A percentile compares a stretch with the other conserved stretches of the same genome.
Conservation (phyloP, 2,888 invertebrate species). For the Epirrita christyi region DNA sequence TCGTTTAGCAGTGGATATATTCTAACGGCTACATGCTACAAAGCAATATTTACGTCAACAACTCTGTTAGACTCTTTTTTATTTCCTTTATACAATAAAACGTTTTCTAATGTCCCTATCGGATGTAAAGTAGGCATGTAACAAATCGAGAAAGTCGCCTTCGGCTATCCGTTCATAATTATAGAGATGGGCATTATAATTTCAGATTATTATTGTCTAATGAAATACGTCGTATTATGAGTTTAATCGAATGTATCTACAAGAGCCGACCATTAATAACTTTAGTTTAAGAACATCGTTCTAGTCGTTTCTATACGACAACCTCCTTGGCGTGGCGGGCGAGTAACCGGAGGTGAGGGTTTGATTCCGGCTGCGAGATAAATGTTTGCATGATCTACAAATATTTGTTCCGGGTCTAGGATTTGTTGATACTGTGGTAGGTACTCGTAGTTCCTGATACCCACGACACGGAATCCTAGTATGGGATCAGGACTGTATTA, state of each 20-base stretch:
- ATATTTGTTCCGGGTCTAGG: too few species aligned
- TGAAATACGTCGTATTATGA: conserved; percentile 27
- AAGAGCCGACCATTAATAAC: conserved; percentile 11
- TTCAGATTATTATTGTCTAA: conserved; percentile 32
- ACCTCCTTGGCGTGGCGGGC: too few species aligned
- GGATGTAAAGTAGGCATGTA: conserved; percentile 17
- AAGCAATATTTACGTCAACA: conserved; percentile 31
- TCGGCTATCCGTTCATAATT: conserved; percentile 35
- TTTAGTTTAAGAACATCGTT: background rate
- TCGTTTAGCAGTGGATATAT: too few species aligned
- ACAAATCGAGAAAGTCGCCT: conserved; percentile 38
- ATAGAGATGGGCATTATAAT: conserved; percentile 29
- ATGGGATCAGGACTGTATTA: too few species aligned
- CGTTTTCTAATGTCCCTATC: conserved; percentile 34
- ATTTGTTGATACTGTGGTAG: too few species aligned
- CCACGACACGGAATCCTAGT: too few species aligned
- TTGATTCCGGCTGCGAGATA: too few species aligned
- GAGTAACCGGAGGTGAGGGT: too few species aligned
- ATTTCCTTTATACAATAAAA: conserved; percentile 36
- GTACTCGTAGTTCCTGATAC: too few species aligned
- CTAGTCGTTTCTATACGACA: too few species aligned
- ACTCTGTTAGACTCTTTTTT: conserved; percentile 32
- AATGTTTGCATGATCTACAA: too few species aligned
- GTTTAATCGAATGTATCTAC: conserved; percentile 25
- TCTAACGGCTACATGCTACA: conserved; percentile 7